Conservation (phyloP, 2,797 vertebrate genomes). For the Sebastes ruberrimus region DNA sequence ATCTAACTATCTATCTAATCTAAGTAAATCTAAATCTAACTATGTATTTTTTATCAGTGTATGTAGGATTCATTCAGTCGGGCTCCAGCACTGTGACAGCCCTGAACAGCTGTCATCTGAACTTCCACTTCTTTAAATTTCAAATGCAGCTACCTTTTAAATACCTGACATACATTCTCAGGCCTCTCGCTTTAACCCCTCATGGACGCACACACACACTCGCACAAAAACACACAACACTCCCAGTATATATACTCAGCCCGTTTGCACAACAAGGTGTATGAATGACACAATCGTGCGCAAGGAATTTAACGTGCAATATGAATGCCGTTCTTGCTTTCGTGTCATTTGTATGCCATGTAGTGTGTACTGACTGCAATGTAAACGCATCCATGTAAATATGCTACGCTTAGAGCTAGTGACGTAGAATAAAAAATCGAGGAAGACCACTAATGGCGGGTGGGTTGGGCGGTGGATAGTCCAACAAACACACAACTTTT, state of each 20-base stretch:
- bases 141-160: slow-evolving; percentile 3
- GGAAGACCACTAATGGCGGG: too few species aligned
- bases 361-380: too few species aligned
- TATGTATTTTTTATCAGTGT: not conserved
- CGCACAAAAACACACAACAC: not conserved
- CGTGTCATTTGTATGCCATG: too few species aligned
- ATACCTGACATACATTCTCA: not conserved
- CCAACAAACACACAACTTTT: too few species aligned
- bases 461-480: too few species aligned
- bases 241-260: not conserved
- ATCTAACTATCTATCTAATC: not conserved
- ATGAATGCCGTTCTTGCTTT: too few species aligned
- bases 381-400: too few species aligned
- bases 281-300: too few species aligned
- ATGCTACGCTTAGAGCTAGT: too few species aligned
- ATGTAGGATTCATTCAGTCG: not conserved
- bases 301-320: too few species aligned
- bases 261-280: too few species aligned
- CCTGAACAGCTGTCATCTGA: slow-evolving; percentile 19
- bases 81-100: not conserved
- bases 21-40: not conserved
- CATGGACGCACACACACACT: not conserved
- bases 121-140: not conserved
- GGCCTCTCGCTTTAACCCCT: not conserved
- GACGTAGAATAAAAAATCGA: too few species aligned